These are phyloP conservation scores for Poecile montanus DNA, from an alignment of 2,797 vertebrate species.

Conservation along the genomic window DNA sequence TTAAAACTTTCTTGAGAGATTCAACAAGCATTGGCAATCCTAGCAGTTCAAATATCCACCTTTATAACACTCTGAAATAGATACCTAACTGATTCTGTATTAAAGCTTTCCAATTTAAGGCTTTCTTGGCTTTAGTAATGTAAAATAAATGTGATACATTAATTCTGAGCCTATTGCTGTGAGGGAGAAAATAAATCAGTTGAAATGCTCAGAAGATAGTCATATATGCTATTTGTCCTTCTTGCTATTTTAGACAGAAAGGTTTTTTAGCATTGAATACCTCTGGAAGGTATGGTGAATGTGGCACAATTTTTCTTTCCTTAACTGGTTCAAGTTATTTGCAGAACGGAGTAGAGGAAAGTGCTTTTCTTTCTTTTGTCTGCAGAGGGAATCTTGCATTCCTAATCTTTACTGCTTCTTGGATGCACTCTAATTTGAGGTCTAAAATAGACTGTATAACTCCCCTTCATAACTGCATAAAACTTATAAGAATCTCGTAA, in stretches of 20 bases:
- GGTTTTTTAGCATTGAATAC: background rate
- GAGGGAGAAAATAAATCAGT: background rate
- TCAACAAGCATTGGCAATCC: background rate
- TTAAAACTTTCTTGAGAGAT: background rate
- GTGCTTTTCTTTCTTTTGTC: background rate
- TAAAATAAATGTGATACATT: background rate
- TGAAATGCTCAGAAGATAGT: background rate
- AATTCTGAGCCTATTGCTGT: background rate
- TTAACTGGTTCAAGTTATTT: background rate
- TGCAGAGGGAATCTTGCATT: constrained; percentile 2
- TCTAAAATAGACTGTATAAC: background rate
- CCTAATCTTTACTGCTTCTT: background rate
- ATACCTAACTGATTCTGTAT: background rate
- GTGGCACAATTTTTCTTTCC: background rate
- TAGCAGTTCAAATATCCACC: background rate
- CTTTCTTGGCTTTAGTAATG: background rate
- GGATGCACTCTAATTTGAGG: background rate
- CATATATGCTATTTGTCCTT: background rate
- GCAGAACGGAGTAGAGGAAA: background rate
- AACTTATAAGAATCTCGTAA: background rate
- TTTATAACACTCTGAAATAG: background rate
- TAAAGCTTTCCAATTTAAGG: background rate
- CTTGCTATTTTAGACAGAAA: background rate
- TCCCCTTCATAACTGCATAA: background rate
- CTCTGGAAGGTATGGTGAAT: background rate